A percentile compares a stretch with the other conserved stretches of the same genome.
Evolutionary conservation across 1,140 invertebrate species (phyloP).

Genomic region (Zaprionus capensis): DNA sequence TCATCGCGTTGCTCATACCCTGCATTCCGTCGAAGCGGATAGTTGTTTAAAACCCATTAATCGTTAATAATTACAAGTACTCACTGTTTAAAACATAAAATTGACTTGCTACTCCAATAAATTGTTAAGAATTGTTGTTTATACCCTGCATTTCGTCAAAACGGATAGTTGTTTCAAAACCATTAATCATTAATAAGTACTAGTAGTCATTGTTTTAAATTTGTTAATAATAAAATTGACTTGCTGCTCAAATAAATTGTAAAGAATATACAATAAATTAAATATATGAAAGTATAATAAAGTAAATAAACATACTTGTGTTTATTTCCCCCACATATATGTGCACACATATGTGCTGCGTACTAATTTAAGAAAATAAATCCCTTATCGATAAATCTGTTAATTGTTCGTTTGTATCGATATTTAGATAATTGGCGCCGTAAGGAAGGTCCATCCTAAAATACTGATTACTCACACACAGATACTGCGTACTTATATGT

Average conservation of each 20-base stretch:
- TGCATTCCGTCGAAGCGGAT: not conserved
- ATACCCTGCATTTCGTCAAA: not conserved
- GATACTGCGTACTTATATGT: not conserved
- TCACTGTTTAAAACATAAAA: no score
- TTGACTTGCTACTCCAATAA: no score
- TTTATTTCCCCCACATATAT: not conserved
- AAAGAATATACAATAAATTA: not conserved
- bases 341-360: not conserved
- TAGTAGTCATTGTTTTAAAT: no score
- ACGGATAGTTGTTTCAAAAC: not conserved
- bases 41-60: not conserved
- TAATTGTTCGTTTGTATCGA: not conserved
- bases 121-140: not conserved
- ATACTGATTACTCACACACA: not conserved
- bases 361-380: not conserved
- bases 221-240: no score
- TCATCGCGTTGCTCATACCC: not conserved
- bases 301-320: not conserved
- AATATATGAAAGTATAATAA: not conserved
- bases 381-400: not conserved
- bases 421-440: not conserved
- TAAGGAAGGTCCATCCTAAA: conserved; percentile 18
- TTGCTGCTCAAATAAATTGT: no score
- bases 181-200: no score
- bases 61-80: no score